Percentiles rank a stretch among this genome's conserved stretches.
Conservation (phyloP, 2,888 invertebrate genomes). For the Eupelmus urozonus region DNA sequence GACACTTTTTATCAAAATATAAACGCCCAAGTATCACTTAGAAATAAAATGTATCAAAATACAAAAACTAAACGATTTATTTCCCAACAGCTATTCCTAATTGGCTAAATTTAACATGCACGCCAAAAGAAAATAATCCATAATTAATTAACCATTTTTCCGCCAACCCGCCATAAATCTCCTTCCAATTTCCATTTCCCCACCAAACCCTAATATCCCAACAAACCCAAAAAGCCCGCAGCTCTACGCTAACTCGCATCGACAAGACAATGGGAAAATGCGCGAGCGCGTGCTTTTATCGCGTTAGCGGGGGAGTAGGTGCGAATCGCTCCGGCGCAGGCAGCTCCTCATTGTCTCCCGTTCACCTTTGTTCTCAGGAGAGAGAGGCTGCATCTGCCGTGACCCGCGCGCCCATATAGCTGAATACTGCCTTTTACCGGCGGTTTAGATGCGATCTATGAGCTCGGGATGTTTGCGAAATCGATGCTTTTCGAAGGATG, state of each 20-base stretch:
- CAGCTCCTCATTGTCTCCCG: background rate
- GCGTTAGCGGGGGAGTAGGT: conserved; percentile 5
- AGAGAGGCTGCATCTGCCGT: conserved; percentile 16
- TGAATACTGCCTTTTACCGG: background rate
- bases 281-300: background rate
- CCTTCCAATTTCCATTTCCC: too few relatives aligned
- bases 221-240: background rate
- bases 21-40: too few relatives aligned
- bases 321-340: background rate
- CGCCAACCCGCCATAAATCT: too few relatives aligned
- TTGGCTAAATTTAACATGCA: too few relatives aligned
- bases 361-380: conserved; percentile 12
- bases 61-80: too few relatives aligned
- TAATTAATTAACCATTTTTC: too few relatives aligned
- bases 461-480: conserved; percentile 21
- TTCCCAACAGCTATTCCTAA: background rate
- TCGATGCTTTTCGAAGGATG: conserved; percentile 27
- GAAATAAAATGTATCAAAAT: too few relatives aligned
- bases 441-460: background rate
- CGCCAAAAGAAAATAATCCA: too few relatives aligned
- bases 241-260: background rate
- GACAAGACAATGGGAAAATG: conserved; percentile 14
- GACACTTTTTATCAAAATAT: too few relatives aligned
- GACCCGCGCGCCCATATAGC: background rate
- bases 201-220: too few relatives aligned